Conservation (phyloP, 2,797 vertebrate genomes). For the Lutjanus argentimaculatus region DNA sequence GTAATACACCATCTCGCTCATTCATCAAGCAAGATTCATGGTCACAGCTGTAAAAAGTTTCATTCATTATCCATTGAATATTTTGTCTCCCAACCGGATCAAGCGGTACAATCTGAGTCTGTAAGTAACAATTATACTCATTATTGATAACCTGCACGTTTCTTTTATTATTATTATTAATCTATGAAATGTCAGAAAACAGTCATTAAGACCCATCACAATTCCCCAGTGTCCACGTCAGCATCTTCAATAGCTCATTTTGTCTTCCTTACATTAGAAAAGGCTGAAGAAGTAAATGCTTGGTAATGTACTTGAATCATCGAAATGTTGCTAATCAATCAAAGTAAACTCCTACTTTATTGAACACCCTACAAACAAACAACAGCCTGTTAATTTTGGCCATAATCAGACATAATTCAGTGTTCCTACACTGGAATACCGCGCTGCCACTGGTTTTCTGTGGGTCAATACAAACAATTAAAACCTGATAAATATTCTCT, state of each 20-base stretch:
- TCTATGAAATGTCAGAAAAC: no score
- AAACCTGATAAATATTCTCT: neutral
- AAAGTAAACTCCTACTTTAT: neutral
- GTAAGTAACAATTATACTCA: neutral
- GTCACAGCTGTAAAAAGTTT: neutral
- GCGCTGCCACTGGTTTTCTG: neutral
- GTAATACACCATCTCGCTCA: neutral
- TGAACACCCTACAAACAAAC: neutral
- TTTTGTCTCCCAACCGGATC: neutral
- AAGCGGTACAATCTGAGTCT: no score
- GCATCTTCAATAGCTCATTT: neutral
- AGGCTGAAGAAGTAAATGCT: neutral
- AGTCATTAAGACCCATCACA: no score
- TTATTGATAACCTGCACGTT: no score
- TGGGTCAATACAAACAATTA: neutral
- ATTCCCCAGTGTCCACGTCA: no score
- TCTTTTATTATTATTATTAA: no score
- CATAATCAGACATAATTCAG: neutral
- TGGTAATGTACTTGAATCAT: neutral
- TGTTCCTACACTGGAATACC: neutral
- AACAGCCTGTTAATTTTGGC: neutral
- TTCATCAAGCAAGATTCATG: neutral
- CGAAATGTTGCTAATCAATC: neutral
- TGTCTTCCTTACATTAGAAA: neutral
- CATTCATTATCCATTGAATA: neutral